Evolutionary conservation across 2,113 vertebrate species (phyloP).

Genomic region (Genyomyrus donnyi): DNA sequence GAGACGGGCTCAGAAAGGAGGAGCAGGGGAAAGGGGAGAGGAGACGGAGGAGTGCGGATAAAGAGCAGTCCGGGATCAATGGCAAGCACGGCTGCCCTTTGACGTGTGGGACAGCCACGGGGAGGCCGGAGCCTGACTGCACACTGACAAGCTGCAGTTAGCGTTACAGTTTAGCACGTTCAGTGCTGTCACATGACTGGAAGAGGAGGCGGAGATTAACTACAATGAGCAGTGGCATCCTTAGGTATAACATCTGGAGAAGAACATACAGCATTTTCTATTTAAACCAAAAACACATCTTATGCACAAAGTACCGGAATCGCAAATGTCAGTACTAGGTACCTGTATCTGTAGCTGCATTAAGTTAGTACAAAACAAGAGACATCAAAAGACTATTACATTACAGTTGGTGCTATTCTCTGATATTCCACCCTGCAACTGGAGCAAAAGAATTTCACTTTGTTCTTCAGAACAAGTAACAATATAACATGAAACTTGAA

Average conservation of each 20-base stretch:
- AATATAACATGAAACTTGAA: neutral
- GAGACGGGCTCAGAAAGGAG: neutral
- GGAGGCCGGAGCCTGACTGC: neutral
- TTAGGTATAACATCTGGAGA: neutral
- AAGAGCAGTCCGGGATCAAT: conserved; percentile 71
- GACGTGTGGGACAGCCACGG: conserved; percentile 27
- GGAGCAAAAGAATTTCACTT: neutral
- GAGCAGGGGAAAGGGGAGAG: neutral
- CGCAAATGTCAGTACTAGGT: neutral
- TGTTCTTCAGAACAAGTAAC: neutral
- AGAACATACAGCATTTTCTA: neutral
- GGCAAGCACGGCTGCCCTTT: conserved; percentile 66
- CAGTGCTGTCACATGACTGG: neutral
- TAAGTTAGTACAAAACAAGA: neutral
- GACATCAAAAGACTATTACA: neutral
- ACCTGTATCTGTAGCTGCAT: neutral
- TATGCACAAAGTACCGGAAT: neutral
- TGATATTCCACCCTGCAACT: neutral
- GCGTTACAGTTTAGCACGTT: conserved; percentile 20
- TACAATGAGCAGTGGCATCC: neutral
- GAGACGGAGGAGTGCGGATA: neutral
- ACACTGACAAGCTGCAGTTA: conserved; percentile 5
- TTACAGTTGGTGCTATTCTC: neutral
- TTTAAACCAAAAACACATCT: neutral
- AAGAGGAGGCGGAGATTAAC: neutral